phyloP scores from a whole-genome alignment of 2,888 invertebrate genomes.

The Nowickia ferox region DNA sequence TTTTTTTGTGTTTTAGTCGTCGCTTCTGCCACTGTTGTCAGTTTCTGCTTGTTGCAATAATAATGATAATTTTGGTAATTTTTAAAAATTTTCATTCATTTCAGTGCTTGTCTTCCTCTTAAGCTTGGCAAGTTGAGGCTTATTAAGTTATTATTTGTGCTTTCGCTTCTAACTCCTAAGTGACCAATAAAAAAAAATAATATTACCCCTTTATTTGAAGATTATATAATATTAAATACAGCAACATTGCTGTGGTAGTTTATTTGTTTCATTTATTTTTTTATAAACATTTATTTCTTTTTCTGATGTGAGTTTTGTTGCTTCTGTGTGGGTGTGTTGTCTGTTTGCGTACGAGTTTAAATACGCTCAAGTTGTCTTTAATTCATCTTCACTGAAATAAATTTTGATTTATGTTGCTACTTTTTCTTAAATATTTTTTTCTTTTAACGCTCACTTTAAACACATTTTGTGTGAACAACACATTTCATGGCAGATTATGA shows the following conservation, averaged over 20 bases:
- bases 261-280: neutral
- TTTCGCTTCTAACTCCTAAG: conserved; percentile 56
- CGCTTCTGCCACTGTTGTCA: conserved; percentile 66
- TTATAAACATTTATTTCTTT: conserved; percentile 20
- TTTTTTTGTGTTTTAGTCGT: conserved; percentile 26
- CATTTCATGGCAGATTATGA: conserved; percentile 56
- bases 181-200: conserved; percentile 53
- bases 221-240: conserved; percentile 34
- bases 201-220: conserved; percentile 51
- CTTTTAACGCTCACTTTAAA: conserved; percentile 76
- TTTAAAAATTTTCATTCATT: conserved; percentile 64
- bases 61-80: conserved; percentile 69
- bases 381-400: conserved; percentile 72
- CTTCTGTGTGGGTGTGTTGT: conserved; percentile 72
- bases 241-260: neutral
- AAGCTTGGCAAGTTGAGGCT: conserved; percentile 5
- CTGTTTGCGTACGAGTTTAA: conserved; percentile 59
- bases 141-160: conserved; percentile 53
- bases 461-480: conserved; percentile 62
- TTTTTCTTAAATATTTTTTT: conserved; percentile 65
- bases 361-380: conserved; percentile 44
- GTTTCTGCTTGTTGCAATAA: conserved; percentile 39
- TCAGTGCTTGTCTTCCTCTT: neutral
- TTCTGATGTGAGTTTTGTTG: conserved; percentile 26
- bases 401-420: conserved; percentile 81